Evolutionary conservation across 2,888 invertebrate species (phyloP).

Genomic region (Axea sp.): DNA sequence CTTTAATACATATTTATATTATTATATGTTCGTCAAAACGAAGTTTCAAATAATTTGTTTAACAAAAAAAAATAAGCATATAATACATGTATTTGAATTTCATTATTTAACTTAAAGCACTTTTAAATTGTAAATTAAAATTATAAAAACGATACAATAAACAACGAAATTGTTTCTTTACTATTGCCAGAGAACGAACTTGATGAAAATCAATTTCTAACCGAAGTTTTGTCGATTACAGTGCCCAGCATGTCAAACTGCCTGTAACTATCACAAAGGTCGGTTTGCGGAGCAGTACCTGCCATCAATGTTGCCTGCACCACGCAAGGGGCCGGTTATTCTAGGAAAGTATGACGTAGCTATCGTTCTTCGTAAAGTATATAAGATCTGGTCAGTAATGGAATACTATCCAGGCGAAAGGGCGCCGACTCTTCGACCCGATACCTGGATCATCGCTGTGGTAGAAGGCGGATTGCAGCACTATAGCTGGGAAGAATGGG

Average conservation of each 20-base stretch:
- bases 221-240: slow-evolving; percentile 63
- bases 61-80: too few species aligned
- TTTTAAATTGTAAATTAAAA: too few species aligned
- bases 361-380: slow-evolving; percentile 69
- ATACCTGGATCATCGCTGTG: slow-evolving; percentile 74
- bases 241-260: slow-evolving; percentile 74
- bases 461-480: slow-evolving; percentile 72
- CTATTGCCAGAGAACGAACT: too few species aligned
- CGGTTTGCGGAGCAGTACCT: slow-evolving; percentile 73
- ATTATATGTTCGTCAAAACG: too few species aligned
- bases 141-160: too few species aligned
- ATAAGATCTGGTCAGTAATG: slow-evolving; percentile 70
- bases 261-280: slow-evolving; percentile 71
- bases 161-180: too few species aligned
- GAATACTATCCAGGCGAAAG: slow-evolving; percentile 71
- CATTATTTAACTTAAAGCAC: too few species aligned
- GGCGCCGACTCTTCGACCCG: slow-evolving; percentile 67
- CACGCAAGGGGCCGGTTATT: slow-evolving; percentile 70
- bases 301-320: slow-evolving; percentile 75
- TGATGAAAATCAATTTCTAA: slow-evolving; percentile 9
- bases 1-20: too few species aligned
- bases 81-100: too few species aligned
- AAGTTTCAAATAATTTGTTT: too few species aligned
- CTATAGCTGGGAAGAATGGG: slow-evolving; percentile 75
- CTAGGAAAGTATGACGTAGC: slow-evolving; percentile 74